Evolutionary conservation across 2,797 vertebrate genomes (phyloP).

Genomic region (Acanthiza pusilla): DNA sequence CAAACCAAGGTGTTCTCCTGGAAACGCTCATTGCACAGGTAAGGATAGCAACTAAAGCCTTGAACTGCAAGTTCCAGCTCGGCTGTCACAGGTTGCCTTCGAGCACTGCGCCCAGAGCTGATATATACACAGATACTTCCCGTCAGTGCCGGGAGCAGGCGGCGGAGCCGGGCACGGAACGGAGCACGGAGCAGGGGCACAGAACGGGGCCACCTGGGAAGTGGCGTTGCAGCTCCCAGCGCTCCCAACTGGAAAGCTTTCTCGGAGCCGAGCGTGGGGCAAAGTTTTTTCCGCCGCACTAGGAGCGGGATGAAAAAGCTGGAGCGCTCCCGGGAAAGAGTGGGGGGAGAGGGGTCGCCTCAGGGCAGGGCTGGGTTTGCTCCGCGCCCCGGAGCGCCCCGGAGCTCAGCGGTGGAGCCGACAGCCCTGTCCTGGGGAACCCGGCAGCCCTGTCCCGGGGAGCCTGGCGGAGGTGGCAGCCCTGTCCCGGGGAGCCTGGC

Average conservation of each 20-base stretch:
- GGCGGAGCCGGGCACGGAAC: background rate
- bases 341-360: accelerated
- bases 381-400: background rate
- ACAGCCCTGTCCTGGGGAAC: background rate
- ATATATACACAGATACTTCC: accelerated
- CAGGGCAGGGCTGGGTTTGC: background rate
- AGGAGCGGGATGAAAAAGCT: background rate
- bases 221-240: accelerated
- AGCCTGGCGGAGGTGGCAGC: background rate
- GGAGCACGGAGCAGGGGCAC: too few relatives aligned
- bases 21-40: accelerated
- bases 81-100: accelerated
- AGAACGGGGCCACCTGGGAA: too few relatives aligned
- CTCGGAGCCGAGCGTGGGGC: too few relatives aligned
- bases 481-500: too few relatives aligned
- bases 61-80: background rate
- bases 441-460: background rate
- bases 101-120: background rate
- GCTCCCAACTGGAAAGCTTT: background rate
- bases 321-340: background rate
- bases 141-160: too few relatives aligned
- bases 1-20: background rate
- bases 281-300: accelerated
- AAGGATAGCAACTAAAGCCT: background rate
- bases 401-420: accelerated